A percentile compares a stretch with the other conserved stretches of the same genome.
Evolutionary conservation across 2,113 vertebrate species (phyloP).

Genomic region (Barbus barbus): DNA sequence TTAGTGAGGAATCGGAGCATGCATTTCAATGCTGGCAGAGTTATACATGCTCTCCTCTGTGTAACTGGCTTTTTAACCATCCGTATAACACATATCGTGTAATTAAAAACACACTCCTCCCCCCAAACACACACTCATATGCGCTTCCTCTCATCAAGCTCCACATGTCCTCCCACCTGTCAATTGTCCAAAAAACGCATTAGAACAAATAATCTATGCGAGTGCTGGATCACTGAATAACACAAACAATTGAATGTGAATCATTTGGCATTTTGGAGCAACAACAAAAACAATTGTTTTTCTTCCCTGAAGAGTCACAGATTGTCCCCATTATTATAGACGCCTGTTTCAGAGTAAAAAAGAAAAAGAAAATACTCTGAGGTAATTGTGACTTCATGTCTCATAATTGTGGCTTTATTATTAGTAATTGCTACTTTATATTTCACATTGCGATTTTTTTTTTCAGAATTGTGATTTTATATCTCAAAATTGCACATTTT

Average conservation of each 20-base stretch:
- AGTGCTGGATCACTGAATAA: slow-evolving; percentile 54
- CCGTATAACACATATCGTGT: slow-evolving; percentile 42
- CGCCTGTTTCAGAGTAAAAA: slow-evolving; percentile 56
- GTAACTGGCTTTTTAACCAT: slow-evolving; percentile 46
- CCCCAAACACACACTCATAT: slow-evolving; percentile 9
- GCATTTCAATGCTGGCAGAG: slow-evolving; percentile 70
- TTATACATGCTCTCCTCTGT: background rate
- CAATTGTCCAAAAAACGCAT: slow-evolving; percentile 51
- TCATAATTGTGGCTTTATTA: slow-evolving; percentile 8
- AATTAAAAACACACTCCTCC: slow-evolving; percentile 32
- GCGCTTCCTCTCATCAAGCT: background rate
- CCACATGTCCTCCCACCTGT: slow-evolving; percentile 34
- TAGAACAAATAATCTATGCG: slow-evolving; percentile 44
- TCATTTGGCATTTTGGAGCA: slow-evolving; percentile 88
- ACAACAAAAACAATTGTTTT: slow-evolving; percentile 79
- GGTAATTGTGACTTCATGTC: background rate
- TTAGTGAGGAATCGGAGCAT: slow-evolving; percentile 92
- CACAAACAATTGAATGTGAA: slow-evolving; percentile 81
- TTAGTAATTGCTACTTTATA: background rate
- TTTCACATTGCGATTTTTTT: too few relatives aligned
- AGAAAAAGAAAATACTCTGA: too few relatives aligned
- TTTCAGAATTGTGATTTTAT: background rate
- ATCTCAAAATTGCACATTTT: background rate
- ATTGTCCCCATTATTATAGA: slow-evolving; percentile 80
- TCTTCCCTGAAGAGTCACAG: slow-evolving; percentile 86